These are phyloP conservation scores for Ganaspis sp. DNA, from an alignment of 1,140 invertebrate species.

Conservation along the genomic window DNA sequence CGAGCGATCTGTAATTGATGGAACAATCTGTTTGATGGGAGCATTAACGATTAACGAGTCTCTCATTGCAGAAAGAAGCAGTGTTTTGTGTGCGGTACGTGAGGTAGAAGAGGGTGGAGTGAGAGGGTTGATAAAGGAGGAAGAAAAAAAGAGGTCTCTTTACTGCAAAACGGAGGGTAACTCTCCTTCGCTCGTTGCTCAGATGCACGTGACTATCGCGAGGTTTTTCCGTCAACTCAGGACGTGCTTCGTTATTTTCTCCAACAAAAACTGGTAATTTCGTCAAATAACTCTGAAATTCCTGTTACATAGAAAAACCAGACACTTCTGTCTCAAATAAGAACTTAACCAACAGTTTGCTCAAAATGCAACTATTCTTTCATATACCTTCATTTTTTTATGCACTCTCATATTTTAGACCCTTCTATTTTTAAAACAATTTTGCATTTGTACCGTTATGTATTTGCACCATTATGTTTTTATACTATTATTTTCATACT, in stretches of 20 bases:
- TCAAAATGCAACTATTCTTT: not conserved
- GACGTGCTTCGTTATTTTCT: slow-evolving; percentile 20
- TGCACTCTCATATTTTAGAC: too few species aligned
- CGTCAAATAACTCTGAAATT: slow-evolving; percentile 20
- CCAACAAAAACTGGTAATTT: not conserved
- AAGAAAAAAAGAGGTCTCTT: slow-evolving; percentile 23
- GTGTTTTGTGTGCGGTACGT: slow-evolving; percentile 19
- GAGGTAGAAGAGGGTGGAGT: not conserved
- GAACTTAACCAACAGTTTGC: not conserved
- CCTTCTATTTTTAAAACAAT: too few species aligned
- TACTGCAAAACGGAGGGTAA: slow-evolving; percentile 18
- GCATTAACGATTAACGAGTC: slow-evolving; percentile 27
- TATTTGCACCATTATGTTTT: too few species aligned
- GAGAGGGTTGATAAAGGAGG: slow-evolving; percentile 19
- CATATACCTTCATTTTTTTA: too few species aligned
- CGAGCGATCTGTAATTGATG: slow-evolving; percentile 1
- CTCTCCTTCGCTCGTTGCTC: slow-evolving; percentile 21
- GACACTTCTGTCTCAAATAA: not conserved
- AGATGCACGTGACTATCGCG: slow-evolving; percentile 22
- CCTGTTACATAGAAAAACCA: slow-evolving; percentile 4
- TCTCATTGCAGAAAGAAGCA: slow-evolving; percentile 8
- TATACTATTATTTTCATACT: too few species aligned
- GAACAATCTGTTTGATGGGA: slow-evolving; percentile 23
- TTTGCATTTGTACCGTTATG: too few species aligned
- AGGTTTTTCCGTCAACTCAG: slow-evolving; percentile 20